Conservation (phyloP, 2,113 vertebrate genomes). For the Cryptotis parvus region DNA sequence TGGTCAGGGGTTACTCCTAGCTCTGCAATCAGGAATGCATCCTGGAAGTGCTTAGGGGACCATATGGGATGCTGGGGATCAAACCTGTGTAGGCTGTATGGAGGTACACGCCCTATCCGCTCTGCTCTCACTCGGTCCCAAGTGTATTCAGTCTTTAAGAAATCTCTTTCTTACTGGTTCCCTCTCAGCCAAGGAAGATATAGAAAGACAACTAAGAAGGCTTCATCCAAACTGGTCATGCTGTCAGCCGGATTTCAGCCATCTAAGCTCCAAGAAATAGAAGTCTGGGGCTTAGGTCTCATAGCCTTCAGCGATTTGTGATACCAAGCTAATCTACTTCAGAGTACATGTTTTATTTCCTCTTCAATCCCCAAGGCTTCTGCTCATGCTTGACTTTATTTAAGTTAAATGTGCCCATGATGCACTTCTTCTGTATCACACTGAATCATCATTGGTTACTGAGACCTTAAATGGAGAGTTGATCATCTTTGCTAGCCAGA, state of each 20-base stretch:
- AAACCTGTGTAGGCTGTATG: no score
- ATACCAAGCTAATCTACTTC: neutral
- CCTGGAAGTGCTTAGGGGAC: no score
- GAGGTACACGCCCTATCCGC: no score
- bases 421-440: slow-evolving; percentile 18
- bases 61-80: no score
- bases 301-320: neutral
- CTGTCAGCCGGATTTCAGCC: neutral
- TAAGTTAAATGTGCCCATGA: slow-evolving; percentile 4
- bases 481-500: neutral
- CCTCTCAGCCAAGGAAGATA: neutral
- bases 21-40: no score
- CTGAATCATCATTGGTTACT: neutral
- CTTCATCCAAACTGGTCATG: neutral
- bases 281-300: neutral
- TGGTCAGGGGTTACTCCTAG: no score
- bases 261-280: neutral
- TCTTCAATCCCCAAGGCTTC: neutral
- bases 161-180: neutral
- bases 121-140: no score
- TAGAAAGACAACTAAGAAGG: neutral
- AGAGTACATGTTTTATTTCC: neutral
- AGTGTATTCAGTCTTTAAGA: no score
- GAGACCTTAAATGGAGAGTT: neutral
- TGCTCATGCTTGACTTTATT: neutral